Evolutionary conservation across 2,113 vertebrate genomes (phyloP), one percentile per base, ranked within the genome.

Genomic region (Stigmatopora argus): DNA sequence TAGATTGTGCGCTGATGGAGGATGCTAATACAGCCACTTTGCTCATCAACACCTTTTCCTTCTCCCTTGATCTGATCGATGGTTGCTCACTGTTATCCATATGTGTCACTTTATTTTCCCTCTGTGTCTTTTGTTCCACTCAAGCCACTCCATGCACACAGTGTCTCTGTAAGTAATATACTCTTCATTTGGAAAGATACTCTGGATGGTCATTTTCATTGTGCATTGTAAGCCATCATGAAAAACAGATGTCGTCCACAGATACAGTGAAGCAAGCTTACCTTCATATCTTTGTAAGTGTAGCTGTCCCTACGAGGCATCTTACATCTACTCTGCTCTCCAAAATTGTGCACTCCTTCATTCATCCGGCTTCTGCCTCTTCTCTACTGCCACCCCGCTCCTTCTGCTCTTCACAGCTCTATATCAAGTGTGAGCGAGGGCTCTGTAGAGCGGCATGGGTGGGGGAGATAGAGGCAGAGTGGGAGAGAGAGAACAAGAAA

Each of bases 271-370:
- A 15, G 19, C 46, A 65, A 55, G 53, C 87, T 87, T 90, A 90
- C 89, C 88, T 90, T 90, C 80, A 86, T 83, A 78, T 83, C 81
- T 85, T 82, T 78, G 86, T 74, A 87, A 81, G 83, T 80, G 86
- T 87, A 76, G 81, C 84, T 81, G 78, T 85, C 80, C 81, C 82
- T 84, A 79, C 77, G 69, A 88, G 84, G 85, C 89, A 90, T 90
- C 76, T 87, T 86, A 84, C 83, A 82, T 79, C 79, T 76, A 77
- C 73, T 86, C 69, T 70, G 72, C 75, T 77, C 69, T 51, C 78
- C 78, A 63, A 78, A 81, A 83, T 74, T 84, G 84, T 67, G 63
- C 85, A 67, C 80, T 86, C 77, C 76, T 84, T 83, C 64, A 72
- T 74, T 79, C 77, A 31, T 31, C 77, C 81, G 81, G 71, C 65